phyloP scores from a whole-genome alignment of 2,888 invertebrate genomes.

The Nephrotoma guestfalica region DNA sequence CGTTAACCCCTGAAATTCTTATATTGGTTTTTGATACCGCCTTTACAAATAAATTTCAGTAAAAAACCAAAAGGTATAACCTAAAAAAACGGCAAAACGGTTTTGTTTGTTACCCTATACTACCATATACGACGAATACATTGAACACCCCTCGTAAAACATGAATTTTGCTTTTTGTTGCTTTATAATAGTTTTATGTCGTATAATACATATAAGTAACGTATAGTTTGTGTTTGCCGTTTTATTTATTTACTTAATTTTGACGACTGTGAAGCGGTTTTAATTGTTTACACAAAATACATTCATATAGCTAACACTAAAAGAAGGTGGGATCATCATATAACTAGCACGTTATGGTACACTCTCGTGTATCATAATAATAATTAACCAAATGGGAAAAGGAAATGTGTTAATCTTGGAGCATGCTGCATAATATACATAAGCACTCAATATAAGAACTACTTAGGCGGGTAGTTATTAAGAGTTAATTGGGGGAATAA shows the following conservation, averaged over 20 bases:
- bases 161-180: background rate
- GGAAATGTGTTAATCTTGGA: background rate
- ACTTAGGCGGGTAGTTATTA: background rate
- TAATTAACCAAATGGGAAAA: background rate
- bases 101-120: no score
- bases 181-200: background rate
- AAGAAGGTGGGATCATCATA: background rate
- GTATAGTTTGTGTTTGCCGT: background rate
- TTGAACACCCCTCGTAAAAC: background rate
- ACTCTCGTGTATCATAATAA: background rate
- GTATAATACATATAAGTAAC: background rate
- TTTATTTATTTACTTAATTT: background rate
- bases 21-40: no score
- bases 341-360: background rate
- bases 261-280: background rate
- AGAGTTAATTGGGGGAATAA: background rate
- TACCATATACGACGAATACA: no score
- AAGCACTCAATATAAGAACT: background rate
- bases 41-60: no score
- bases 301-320: background rate
- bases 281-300: background rate
- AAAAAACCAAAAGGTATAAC: no score
- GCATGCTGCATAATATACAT: background rate
- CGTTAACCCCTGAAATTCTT: no score
- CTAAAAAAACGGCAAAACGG: no score